These are phyloP conservation scores for Scolanthus callimorphus DNA, from an alignment of 92 coral and sea anemone genomes.

Conservation along the genomic window DNA sequence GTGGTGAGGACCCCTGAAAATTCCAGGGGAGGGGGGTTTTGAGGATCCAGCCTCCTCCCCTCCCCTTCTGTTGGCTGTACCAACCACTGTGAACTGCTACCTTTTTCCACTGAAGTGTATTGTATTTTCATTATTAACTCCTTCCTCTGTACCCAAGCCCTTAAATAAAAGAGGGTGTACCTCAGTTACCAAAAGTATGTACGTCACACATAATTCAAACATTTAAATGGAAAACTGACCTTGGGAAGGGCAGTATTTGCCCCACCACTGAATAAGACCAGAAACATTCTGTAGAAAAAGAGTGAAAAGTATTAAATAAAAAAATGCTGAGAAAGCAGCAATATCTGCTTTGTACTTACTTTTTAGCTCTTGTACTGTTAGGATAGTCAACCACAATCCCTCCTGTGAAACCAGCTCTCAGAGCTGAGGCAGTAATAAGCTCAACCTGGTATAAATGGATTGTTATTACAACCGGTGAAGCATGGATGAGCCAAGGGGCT, in stretches of 20 bases:
- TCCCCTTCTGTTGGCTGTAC: no score
- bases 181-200: no score
- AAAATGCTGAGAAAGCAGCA: neutral
- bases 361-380: conserved; percentile 95
- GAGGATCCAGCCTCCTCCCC: no score
- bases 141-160: conserved; percentile 66
- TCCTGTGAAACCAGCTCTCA: conserved; percentile 98
- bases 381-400: conserved; percentile 95
- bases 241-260: conserved; percentile 62
- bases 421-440: conserved; percentile 86
- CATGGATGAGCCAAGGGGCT: no score
- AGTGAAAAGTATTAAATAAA: neutral
- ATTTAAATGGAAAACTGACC: conserved; percentile 44
- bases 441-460: conserved; percentile 58
- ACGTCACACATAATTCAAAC: no score
- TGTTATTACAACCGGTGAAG: no score
- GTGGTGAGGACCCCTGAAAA: no score
- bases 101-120: conserved; percentile 58
- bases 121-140: conserved; percentile 38
- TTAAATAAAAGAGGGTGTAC: no score
- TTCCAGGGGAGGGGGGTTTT: no score
- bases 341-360: conserved; percentile 38
- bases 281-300: conserved; percentile 64
- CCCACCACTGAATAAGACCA: conserved; percentile 89
- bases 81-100: no score